Base-by-base conservation (phyloP, 2,113 vertebrate genomes). In the Cygnus atratus region DNA sequence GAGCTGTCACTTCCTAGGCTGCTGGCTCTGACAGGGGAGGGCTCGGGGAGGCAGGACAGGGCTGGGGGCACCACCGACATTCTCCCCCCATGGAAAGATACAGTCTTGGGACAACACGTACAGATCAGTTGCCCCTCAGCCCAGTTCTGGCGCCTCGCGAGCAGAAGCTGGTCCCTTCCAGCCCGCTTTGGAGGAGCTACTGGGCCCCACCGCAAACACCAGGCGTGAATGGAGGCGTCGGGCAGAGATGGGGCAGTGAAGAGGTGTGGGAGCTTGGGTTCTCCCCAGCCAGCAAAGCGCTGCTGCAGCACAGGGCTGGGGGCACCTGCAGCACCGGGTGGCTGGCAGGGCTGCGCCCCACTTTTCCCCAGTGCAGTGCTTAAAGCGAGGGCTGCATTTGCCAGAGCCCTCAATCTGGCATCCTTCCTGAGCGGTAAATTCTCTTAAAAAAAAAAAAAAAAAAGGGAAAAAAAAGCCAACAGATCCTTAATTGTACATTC, bases 401-500 rank as follows among this genome's bases (percentile, higher is more conserved):
- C 85, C 93, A 96, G 88, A 94, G 48, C 46, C 61, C 83, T 93
- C 16, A 0, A 41, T 89, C 87, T 93, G 92, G 95, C 95, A 65
- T 90, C 84, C 75, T 87, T 92, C 88, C 95, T 80, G 2, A 81
- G 76, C 66, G 88, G 65, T 88, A 96, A 97, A 93, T 87, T 95
- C 92, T 87, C 70, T 78, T 78, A 61, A 95, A 96, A 93, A 26
- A 57, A 57, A 29, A 31, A 57, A 61, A 63, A 39, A 35, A 61
- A 37, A 6, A 62, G 18, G 7, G 18, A 63, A 39, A 29, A 41
- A 29, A 13, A 37, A 65, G 14, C 21, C 20, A 96, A 84, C 93
- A 93, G 76, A 88, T 73, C 57, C 88, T 90, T 96, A 93, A 88
- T 84, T 95, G 84, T 88, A 90, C 52, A 58, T 92, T 93, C 92